These are phyloP conservation scores for Bungarus multicinctus DNA, from an alignment of 2,113 vertebrate genomes.

Conservation along the genomic window DNA sequence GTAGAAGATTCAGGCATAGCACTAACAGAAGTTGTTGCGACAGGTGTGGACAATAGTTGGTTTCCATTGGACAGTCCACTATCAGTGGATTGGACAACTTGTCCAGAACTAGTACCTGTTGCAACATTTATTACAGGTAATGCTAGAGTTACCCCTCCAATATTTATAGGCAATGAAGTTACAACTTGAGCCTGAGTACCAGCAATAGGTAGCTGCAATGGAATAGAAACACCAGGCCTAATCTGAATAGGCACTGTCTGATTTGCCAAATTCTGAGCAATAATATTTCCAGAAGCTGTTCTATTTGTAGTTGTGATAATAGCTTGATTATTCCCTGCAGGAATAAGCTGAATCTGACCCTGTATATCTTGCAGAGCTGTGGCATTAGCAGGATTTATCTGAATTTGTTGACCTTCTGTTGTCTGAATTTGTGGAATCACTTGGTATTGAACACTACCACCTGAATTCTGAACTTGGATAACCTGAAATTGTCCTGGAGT, in stretches of 20 bases:
- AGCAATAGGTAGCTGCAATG: conserved; percentile 90
- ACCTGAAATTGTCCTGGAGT: conserved; percentile 87
- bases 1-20: conserved; percentile 77
- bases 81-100: conserved; percentile 86
- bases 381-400: conserved; percentile 83
- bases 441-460: conserved; percentile 93
- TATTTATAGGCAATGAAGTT: conserved; percentile 95
- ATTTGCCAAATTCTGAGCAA: conserved; percentile 87
- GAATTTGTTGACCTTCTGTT: conserved; percentile 93
- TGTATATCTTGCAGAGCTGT: conserved; percentile 84
- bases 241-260: conserved; percentile 93
- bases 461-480: conserved; percentile 90
- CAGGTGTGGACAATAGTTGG: conserved; percentile 79
- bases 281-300: conserved; percentile 81
- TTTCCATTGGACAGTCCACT: conserved; percentile 88
- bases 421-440: conserved; percentile 98
- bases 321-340: conserved; percentile 88
- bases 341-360: conserved; percentile 93
- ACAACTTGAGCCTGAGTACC: conserved; percentile 91
- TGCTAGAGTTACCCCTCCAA: conserved; percentile 93
- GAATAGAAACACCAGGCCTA: conserved; percentile 92
- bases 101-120: conserved; percentile 80
- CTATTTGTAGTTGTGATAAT: conserved; percentile 81
- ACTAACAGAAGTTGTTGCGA: conserved; percentile 73
- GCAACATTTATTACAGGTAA: conserved; percentile 92